phyloP scores from a whole-genome alignment of 2,888 invertebrate genomes.

The Palloptera scutellata region DNA sequence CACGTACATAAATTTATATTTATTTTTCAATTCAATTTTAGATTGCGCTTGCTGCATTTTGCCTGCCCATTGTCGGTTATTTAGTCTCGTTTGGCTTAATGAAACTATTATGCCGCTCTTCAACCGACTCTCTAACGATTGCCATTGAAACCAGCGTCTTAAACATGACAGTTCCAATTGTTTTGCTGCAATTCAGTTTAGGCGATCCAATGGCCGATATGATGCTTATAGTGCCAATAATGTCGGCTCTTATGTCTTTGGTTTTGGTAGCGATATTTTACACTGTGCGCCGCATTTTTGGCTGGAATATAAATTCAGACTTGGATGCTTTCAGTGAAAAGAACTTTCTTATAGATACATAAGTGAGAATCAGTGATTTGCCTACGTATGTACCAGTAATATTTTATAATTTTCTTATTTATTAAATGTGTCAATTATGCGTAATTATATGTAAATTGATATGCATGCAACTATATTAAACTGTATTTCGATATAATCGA shows the following conservation, averaged over 20 bases:
- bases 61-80: conserved; percentile 74
- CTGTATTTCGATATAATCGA: too few relatives aligned
- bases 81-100: conserved; percentile 71
- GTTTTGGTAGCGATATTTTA: conserved; percentile 73
- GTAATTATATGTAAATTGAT: too few relatives aligned
- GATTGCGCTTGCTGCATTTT: conserved; percentile 36
- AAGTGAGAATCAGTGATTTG: too few relatives aligned
- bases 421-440: too few relatives aligned
- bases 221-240: conserved; percentile 85
- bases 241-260: conserved; percentile 89
- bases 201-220: conserved; percentile 84
- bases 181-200: conserved; percentile 79
- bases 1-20: neutral
- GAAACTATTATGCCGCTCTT: conserved; percentile 68
- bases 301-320: conserved; percentile 43
- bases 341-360: conserved; percentile 31
- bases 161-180: conserved; percentile 89
- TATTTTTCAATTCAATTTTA: conserved; percentile 14
- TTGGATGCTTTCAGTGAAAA: conserved; percentile 42
- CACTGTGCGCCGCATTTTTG: conserved; percentile 66
- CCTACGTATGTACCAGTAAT: too few relatives aligned
- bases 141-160: conserved; percentile 89
- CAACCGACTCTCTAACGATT: conserved; percentile 78
- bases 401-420: too few relatives aligned
- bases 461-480: too few relatives aligned